phyloP scores from a whole-genome alignment of 1,140 invertebrate genomes.

The Holcopasites calliopsidis region DNA sequence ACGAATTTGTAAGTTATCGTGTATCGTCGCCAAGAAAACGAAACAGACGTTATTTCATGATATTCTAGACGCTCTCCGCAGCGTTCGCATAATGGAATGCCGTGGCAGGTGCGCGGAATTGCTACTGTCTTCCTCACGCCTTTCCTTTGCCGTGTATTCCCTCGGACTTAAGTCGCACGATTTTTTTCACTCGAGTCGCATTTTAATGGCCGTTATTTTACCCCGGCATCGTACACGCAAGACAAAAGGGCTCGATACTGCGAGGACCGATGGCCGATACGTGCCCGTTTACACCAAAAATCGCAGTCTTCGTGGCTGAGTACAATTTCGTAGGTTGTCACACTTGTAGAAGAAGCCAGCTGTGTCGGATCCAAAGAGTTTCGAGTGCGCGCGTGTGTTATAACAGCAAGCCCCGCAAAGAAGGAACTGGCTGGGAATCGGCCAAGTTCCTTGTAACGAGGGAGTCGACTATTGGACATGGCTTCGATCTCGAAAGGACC shows the following conservation, averaged over 20 bases:
- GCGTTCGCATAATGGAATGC: neutral
- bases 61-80: neutral
- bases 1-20: too few relatives aligned
- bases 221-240: neutral
- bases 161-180: neutral
- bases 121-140: neutral
- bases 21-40: too few relatives aligned
- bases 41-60: neutral
- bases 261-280: slow-evolving; percentile 22
- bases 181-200: neutral
- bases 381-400: too few relatives aligned
- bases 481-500: too few relatives aligned
- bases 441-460: too few relatives aligned
- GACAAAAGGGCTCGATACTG: slow-evolving; percentile 15
- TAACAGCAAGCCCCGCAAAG: too few relatives aligned
- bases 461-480: too few relatives aligned
- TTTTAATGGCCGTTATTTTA: slow-evolving; percentile 11
- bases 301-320: neutral
- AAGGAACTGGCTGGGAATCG: too few relatives aligned
- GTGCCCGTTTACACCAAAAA: slow-evolving; percentile 4
- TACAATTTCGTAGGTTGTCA: slow-evolving; percentile 16
- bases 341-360: neutral
- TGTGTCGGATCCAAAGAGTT: neutral
- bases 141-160: neutral
- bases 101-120: neutral